Evolutionary conservation across 1,140 invertebrate species (phyloP).

Genomic region (Cydia amplana): DNA sequence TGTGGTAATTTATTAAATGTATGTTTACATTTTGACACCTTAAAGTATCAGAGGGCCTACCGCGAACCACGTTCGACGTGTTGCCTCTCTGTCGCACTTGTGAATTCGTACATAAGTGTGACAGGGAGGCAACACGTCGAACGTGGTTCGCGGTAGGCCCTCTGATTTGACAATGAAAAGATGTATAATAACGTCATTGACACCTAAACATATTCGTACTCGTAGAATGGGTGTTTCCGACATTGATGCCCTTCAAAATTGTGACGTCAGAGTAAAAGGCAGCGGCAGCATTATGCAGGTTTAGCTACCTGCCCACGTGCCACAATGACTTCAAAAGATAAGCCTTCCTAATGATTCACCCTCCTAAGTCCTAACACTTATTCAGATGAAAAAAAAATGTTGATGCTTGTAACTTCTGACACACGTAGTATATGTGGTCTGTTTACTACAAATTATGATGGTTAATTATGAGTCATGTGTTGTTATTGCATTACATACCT

Average conservation of each 20-base stretch:
- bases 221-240: not conserved
- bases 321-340: conserved; percentile 20
- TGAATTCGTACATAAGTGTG: too few species aligned
- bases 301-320: conserved; percentile 18
- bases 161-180: not conserved
- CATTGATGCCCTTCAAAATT: not conserved
- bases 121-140: too few species aligned
- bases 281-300: conserved; percentile 1
- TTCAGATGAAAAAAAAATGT: not conserved
- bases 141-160: too few species aligned
- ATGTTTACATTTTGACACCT: not conserved
- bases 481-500: too few species aligned
- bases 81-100: too few species aligned
- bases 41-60: too few species aligned
- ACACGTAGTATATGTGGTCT: not conserved
- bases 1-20: not conserved
- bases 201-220: not conserved
- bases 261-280: not conserved
- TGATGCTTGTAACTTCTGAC: not conserved
- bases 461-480: too few species aligned
- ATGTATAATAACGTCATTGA: not conserved
- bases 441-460: not conserved
- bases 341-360: conserved; percentile 6
- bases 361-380: not conserved
- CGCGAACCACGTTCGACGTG: too few species aligned